A percentile compares a stretch with the other conserved stretches of the same genome.
phyloP scores from a whole-genome alignment of 2,888 invertebrate species.

The Stenotaenia linearis region DNA sequence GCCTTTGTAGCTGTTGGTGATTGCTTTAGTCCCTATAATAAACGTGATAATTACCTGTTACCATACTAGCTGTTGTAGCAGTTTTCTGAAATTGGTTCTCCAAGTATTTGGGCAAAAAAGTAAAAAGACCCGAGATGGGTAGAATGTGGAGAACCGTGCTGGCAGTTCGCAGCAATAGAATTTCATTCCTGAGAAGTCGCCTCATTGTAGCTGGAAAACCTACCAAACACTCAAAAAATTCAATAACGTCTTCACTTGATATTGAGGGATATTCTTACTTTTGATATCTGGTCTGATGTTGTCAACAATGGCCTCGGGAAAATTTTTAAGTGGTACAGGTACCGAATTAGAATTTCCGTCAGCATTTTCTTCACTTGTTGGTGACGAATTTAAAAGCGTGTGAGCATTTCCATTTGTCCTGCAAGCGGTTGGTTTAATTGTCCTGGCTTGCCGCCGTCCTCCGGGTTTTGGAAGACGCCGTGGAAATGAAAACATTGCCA shows the following conservation, averaged over 20 bases:
- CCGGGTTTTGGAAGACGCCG: constrained; percentile 57
- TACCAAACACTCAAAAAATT: not conserved
- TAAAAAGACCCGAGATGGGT: constrained; percentile 86
- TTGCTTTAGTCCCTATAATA: too few species aligned
- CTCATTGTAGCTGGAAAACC: constrained; percentile 73
- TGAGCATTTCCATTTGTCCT: not conserved
- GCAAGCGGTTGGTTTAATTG: not conserved
- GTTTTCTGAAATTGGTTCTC: constrained; percentile 87
- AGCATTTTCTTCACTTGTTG: not conserved
- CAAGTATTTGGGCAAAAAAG: constrained; percentile 86
- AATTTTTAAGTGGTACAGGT: not conserved
- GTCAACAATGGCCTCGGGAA: constrained; percentile 16
- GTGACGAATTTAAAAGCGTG: not conserved
- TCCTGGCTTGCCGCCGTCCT: constrained; percentile 34
- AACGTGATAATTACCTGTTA: constrained; percentile 61
- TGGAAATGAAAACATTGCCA: constrained; percentile 88
- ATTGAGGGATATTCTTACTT: constrained; percentile 1
- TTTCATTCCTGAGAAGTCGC: constrained; percentile 78
- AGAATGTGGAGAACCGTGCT: constrained; percentile 83
- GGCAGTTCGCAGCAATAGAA: constrained; percentile 84
- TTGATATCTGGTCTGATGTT: constrained; percentile 34
- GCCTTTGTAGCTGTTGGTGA: too few species aligned
- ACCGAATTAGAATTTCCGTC: not conserved
- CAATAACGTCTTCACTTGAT: too few species aligned
- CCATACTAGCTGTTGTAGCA: constrained; percentile 82